A percentile compares a stretch with the other conserved stretches of the same genome.
phyloP scores from a whole-genome alignment of 1,140 invertebrate species.

The Orius insidiosus region DNA sequence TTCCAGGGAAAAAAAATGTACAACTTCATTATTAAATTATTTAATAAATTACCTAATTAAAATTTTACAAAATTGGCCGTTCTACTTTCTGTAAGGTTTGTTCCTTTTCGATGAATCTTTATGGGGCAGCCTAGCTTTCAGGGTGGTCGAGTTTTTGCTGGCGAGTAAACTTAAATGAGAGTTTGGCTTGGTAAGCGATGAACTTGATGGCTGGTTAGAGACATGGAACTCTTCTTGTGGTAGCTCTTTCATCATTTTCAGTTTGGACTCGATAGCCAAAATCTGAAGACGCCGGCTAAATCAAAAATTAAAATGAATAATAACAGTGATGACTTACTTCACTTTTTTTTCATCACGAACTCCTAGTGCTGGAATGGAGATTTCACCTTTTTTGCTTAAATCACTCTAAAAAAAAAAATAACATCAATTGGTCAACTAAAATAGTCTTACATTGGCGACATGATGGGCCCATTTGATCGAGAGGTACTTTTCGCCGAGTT shows the following conservation, averaged over 20 bases:
- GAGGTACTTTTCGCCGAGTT: conserved; percentile 53
- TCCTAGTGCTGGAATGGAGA: conserved; percentile 57
- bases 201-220: conserved; percentile 1
- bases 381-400: conserved; percentile 50
- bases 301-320: conserved; percentile 19
- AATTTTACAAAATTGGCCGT: no score
- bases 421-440: no score
- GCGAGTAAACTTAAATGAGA: no score
- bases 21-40: no score
- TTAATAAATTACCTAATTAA: no score
- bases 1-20: no score
- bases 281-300: conserved; percentile 65
- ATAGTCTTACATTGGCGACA: conserved; percentile 41
- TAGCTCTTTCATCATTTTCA: conserved; percentile 54
- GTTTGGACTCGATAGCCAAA: conserved; percentile 70
- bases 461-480: conserved; percentile 68
- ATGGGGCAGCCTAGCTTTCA: no score
- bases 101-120: no score
- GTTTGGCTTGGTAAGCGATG: no score
- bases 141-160: no score
- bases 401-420: no score
- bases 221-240: conserved; percentile 33
- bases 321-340: conserved; percentile 13
- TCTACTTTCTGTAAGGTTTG: no score
- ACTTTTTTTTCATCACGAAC: conserved; percentile 44